Evolutionary conservation across 64 coral and sea anemone genomes (phyloP).

Genomic region (Dendronephthya gigantea): DNA sequence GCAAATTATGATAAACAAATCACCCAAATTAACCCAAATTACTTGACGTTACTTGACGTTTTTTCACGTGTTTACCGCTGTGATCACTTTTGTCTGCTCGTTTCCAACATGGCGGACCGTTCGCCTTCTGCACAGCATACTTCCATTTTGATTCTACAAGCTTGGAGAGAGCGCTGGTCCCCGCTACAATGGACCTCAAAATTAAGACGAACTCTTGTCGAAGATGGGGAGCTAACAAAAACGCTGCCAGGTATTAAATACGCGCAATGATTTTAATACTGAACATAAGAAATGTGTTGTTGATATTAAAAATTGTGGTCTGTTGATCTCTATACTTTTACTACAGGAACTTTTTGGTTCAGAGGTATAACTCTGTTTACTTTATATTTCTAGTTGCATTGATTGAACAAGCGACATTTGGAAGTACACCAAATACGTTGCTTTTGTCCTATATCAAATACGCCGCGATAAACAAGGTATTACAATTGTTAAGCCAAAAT

Average conservation of each 20-base stretch:
- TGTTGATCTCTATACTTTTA: too few relatives aligned
- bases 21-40: not conserved
- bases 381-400: constrained; percentile 49
- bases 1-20: not conserved
- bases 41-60: too few relatives aligned
- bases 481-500: too few relatives aligned
- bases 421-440: constrained; percentile 62
- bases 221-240: constrained; percentile 37
- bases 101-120: constrained; percentile 68
- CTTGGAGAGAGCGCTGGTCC: constrained; percentile 96
- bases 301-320: too few relatives aligned
- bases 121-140: not conserved
- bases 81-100: not conserved
- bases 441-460: constrained; percentile 86
- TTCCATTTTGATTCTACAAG: constrained; percentile 45
- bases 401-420: constrained; percentile 94
- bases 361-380: not conserved
- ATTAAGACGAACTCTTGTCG: constrained; percentile 55
- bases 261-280: not conserved
- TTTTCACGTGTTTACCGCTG: too few relatives aligned
- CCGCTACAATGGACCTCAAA: constrained; percentile 82
- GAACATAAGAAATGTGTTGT: not conserved
- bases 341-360: too few relatives aligned
- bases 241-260: constrained; percentile 36
- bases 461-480: constrained; percentile 68